A percentile compares a stretch with the other conserved stretches of the same genome.
These are phyloP conservation scores for Solea solea DNA, from an alignment of 2,113 vertebrate genomes.

Conservation along the genomic window DNA sequence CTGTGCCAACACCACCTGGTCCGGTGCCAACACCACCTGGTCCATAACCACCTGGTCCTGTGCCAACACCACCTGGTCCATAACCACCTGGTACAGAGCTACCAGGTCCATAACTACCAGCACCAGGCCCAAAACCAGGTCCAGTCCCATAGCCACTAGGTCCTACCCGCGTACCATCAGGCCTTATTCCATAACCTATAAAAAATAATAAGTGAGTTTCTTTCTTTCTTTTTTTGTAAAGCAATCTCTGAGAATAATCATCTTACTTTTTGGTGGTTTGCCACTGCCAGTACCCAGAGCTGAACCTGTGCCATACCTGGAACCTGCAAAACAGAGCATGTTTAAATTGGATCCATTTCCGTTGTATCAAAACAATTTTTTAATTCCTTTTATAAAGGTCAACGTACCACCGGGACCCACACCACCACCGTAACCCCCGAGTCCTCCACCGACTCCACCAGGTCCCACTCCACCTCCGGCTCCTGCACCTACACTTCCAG, in stretches of 20 bases:
- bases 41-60: slow-evolving; percentile 45
- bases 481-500: slow-evolving; percentile 44
- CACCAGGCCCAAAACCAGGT: slow-evolving; percentile 39
- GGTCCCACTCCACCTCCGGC: slow-evolving; percentile 35
- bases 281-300: slow-evolving; percentile 48
- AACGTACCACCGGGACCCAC: slow-evolving; percentile 56
- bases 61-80: slow-evolving; percentile 63
- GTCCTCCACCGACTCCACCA: slow-evolving; percentile 39
- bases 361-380: background rate
- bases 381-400: background rate
- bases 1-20: slow-evolving; percentile 62
- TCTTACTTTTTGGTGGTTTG: slow-evolving; percentile 73
- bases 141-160: slow-evolving; percentile 56
- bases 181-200: slow-evolving; percentile 65
- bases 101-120: slow-evolving; percentile 44
- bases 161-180: slow-evolving; percentile 48
- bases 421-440: slow-evolving; percentile 56
- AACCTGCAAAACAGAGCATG: slow-evolving; percentile 41
- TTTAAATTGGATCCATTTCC: background rate
- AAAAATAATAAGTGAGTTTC: slow-evolving; percentile 6
- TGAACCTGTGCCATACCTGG: slow-evolving; percentile 54
- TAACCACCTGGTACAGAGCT: slow-evolving; percentile 39
- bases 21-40: slow-evolving; percentile 43
- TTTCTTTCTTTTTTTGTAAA: background rate
- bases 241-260: slow-evolving; percentile 3